A percentile compares a stretch with the other conserved stretches of the same genome.
phyloP scores from a whole-genome alignment of 2,888 invertebrate genomes.

The Catocala nupta region DNA sequence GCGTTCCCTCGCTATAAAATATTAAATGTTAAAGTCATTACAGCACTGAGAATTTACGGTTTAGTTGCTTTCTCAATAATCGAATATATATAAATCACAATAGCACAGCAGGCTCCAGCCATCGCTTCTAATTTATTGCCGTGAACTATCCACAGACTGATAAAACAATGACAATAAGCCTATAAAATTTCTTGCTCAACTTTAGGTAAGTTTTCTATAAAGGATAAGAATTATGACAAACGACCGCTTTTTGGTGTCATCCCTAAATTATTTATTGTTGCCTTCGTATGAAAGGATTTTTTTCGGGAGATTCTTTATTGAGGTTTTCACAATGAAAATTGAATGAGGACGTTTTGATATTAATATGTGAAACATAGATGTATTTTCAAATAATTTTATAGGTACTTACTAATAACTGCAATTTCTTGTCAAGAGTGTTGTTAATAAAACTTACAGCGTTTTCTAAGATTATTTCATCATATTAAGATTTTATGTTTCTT shows the following conservation, averaged over 20 bases:
- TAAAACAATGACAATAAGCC: constrained; percentile 31
- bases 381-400: too few relatives aligned
- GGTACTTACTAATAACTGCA: too few relatives aligned
- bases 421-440: too few relatives aligned
- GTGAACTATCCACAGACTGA: constrained; percentile 43
- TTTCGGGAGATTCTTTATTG: constrained; percentile 20
- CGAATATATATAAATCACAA: constrained; percentile 75
- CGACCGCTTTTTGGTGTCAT: constrained; percentile 42
- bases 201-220: constrained; percentile 40
- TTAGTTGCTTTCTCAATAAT: constrained; percentile 76
- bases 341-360: not conserved
- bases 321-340: constrained; percentile 9
- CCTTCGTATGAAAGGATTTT: constrained; percentile 16
- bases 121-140: constrained; percentile 70
- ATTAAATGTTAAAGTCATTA: constrained; percentile 69
- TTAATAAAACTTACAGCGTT: too few relatives aligned
- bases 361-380: not conserved
- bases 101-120: constrained; percentile 71
- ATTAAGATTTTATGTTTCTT: too few relatives aligned
- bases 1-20: constrained; percentile 43
- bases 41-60: constrained; percentile 66
- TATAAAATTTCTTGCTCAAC: constrained; percentile 23
- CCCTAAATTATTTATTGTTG: constrained; percentile 40
- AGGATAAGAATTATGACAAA: constrained; percentile 46
- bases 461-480: too few relatives aligned